Evolutionary conservation across 64 coral and sea anemone species (phyloP), one percentile per base, ranked within the genome.

Genomic region (Pocillopora damicornis): DNA sequence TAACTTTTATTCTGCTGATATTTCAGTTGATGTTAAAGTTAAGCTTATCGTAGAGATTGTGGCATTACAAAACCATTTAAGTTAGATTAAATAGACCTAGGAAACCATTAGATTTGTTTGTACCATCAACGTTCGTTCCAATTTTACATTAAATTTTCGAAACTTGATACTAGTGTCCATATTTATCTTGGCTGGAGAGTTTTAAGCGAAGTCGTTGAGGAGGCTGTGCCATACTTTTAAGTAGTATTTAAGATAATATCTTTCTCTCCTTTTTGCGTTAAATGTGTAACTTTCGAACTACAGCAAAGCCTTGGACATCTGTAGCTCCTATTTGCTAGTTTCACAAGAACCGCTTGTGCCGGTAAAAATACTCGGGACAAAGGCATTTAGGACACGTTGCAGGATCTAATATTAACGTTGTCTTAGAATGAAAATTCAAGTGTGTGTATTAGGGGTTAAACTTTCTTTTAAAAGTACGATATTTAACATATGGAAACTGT

Each of bases 1-100:
- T 16, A 45, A 23, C 37, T 11, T 25, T 4, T 65, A 38, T n/a
- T 66, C 15, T 37, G 80, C 68, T n/a, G 17, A 56, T 35, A 61
- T 62, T 81, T 17, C 6, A 81, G 37, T 77, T 77, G 75, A 58
- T 22, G 38, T 77, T 18, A 35, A 23, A 11, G 67, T 71, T 71
- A 71, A 71, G 20, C n/a, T 71, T 71, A 71, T 71, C n/a, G 67
- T 71, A 71, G 18, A 25, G n/a, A 71, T 45, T 3, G 72, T 26
- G 30, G 35, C 23, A 45, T 16, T 22, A 65, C 26, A 82, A 65
- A 35, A 35, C 9, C 30, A 22, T 22, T 30, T 18, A 67, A 42
- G 80, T 67, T 51, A 20, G 35, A 83, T 56, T 85, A 85, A 85
- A 72, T 85, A 83, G 59, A 66, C 61, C 63, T 2, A 81, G n/a